Conservation (phyloP, 2,888 invertebrate species). For the Apamea anceps region DNA sequence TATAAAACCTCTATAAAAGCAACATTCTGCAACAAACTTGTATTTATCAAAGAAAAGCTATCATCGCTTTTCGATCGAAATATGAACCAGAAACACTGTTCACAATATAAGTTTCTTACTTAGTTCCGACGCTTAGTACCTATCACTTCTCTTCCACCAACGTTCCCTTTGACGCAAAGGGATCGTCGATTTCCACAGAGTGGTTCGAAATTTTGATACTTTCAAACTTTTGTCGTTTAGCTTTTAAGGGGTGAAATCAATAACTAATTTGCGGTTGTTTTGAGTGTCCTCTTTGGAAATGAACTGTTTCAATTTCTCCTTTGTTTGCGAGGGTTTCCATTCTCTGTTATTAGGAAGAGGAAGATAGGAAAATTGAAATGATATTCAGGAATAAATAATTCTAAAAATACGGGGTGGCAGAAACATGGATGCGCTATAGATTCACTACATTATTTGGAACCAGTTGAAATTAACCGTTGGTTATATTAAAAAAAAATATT, state of each 20-base stretch:
- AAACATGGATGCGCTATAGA: neutral
- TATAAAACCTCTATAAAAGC: neutral
- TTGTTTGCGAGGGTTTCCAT: neutral
- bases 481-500: no score
- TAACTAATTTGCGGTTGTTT: slow-evolving; percentile 56
- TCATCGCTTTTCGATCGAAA: neutral
- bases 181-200: slow-evolving; percentile 25
- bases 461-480: no score
- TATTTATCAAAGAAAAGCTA: neutral
- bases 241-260: slow-evolving; percentile 48
- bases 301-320: neutral
- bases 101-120: slow-evolving; percentile 20
- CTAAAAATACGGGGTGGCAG: neutral
- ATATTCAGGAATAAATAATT: neutral
- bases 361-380: neutral
- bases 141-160: slow-evolving; percentile 23
- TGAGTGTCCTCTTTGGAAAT: slow-evolving; percentile 25
- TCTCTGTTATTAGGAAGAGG: neutral
- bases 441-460: neutral
- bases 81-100: slow-evolving; percentile 17
- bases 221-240: slow-evolving; percentile 47
- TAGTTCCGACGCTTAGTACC: slow-evolving; percentile 11
- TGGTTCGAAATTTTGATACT: slow-evolving; percentile 34
- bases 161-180: slow-evolving; percentile 34
- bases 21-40: neutral